phyloP scores from a whole-genome alignment of 2,113 vertebrate species.

The Sialia sialis region DNA sequence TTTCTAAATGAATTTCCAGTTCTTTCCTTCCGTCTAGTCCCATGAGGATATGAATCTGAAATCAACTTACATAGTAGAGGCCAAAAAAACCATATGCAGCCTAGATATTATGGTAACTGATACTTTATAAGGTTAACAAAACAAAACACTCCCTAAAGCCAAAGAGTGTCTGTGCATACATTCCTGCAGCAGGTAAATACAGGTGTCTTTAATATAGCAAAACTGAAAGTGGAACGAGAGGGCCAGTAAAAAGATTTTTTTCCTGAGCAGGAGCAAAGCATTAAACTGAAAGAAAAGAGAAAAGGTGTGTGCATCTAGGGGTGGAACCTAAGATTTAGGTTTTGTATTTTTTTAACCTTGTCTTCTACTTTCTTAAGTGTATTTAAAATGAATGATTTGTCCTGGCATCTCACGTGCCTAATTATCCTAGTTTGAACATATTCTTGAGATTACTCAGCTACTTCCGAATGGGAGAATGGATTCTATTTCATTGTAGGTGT shows the following conservation, averaged over 20 bases:
- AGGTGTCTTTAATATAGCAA: not conserved
- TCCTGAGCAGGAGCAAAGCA: not conserved
- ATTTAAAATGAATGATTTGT: not conserved
- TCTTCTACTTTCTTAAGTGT: not conserved
- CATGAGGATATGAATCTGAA: not conserved
- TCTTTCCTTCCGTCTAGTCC: not conserved
- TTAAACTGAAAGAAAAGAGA: not conserved
- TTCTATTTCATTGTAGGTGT: not conserved
- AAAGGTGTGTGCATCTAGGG: not conserved
- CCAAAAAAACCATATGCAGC: not conserved
- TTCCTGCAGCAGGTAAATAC: constrained; percentile 43
- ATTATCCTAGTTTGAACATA: not conserved
- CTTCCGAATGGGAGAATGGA: not conserved
- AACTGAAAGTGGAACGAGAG: not conserved
- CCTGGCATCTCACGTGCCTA: not conserved
- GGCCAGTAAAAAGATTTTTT: not conserved
- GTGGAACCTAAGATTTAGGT: not conserved
- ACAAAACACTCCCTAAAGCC: constrained; percentile 52
- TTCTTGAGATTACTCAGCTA: not conserved
- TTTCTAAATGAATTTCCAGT: not conserved
- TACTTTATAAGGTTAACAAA: constrained; percentile 39
- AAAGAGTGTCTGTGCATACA: not conserved
- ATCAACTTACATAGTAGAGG: not conserved
- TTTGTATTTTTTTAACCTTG: not conserved
- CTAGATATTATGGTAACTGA: not conserved